Percentiles rank a stretch among this genome's conserved stretches.
Conservation (phyloP, 1,140 invertebrate species). For the Asbolus verrucosus region DNA sequence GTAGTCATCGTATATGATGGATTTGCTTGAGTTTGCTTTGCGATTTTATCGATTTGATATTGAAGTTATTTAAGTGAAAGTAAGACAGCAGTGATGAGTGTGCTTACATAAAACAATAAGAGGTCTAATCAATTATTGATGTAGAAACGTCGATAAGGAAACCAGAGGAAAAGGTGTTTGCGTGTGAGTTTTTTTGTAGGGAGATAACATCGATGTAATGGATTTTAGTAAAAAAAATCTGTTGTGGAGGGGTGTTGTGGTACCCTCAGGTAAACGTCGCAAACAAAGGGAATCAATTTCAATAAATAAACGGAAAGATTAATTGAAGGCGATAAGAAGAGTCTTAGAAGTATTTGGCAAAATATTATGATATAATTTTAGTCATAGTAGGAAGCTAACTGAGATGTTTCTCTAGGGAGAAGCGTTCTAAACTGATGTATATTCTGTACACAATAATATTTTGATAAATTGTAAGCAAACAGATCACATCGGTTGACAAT, state of each 20-base stretch:
- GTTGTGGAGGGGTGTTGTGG: background rate
- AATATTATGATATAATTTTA: constrained; percentile 49
- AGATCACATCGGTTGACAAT: constrained; percentile 48
- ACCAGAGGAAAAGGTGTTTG: constrained; percentile 13
- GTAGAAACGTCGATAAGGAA: constrained; percentile 17
- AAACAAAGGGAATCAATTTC: constrained; percentile 43
- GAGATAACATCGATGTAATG: constrained; percentile 31
- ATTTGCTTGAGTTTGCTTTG: background rate
- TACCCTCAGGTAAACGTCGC: constrained; percentile 16
- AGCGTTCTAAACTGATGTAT: constrained; percentile 43
- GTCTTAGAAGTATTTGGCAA: constrained; percentile 39
- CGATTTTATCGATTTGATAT: background rate
- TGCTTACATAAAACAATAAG: constrained; percentile 30
- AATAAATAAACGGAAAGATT: constrained; percentile 47
- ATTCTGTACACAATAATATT: constrained; percentile 51
- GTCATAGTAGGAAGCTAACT: constrained; percentile 40
- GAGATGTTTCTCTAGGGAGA: constrained; percentile 41
- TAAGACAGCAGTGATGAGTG: too few relatives aligned
- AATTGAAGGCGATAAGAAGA: constrained; percentile 45
- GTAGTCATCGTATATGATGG: too few relatives aligned
- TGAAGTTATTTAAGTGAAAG: too few relatives aligned
- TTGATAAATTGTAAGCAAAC: constrained; percentile 51
- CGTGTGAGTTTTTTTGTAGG: constrained; percentile 16
- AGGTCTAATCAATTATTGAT: constrained; percentile 22
- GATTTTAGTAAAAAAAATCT: constrained; percentile 22